phyloP scores from a whole-genome alignment of 2,113 vertebrate genomes.

The Paramormyrops kingsleyae region DNA sequence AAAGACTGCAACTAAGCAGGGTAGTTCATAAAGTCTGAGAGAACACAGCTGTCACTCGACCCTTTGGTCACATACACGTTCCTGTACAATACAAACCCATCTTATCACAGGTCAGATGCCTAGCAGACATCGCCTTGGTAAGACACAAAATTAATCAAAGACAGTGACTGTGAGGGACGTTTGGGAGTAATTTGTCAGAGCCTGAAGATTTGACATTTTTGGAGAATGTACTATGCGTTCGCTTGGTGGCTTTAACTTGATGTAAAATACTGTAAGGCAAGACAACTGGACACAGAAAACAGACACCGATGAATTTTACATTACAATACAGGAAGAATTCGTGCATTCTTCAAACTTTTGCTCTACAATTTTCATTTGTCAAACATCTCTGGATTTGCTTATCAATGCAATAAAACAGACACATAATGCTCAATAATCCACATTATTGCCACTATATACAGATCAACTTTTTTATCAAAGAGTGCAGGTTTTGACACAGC shows the following conservation, averaged over 20 bases:
- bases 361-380: background rate
- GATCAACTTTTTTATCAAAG: background rate
- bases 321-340: background rate
- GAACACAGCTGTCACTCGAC: background rate
- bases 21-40: background rate
- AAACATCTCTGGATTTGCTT: background rate
- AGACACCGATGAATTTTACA: background rate
- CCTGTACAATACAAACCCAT: background rate
- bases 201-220: background rate
- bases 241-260: too few relatives aligned
- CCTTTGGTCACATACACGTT: background rate
- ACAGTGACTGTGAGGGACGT: too few relatives aligned
- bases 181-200: background rate
- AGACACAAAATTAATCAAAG: too few relatives aligned
- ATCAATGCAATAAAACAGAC: background rate
- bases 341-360: background rate
- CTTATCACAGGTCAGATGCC: background rate
- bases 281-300: background rate
- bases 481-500: background rate
- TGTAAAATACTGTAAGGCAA: background rate
- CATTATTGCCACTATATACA: background rate
- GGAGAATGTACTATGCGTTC: background rate
- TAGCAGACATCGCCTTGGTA: too few relatives aligned
- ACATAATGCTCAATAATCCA: too few relatives aligned
- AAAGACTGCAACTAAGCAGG: background rate